Evolutionary conservation across 2,888 invertebrate genomes (phyloP).

Genomic region (Eupithecia dodoneata): DNA sequence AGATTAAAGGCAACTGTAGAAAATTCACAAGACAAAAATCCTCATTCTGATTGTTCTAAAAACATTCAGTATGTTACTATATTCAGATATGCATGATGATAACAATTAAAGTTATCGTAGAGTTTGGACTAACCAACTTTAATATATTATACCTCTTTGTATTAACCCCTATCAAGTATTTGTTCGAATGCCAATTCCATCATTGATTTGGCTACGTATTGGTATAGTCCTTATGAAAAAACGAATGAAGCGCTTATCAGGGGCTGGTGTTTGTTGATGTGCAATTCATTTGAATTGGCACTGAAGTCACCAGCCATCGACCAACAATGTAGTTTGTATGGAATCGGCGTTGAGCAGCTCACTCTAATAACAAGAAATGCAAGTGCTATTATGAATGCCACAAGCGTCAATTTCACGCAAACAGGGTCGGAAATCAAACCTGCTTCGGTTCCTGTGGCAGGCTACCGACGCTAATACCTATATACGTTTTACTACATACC

Average conservation of each 20-base stretch:
- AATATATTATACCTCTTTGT: too few species aligned
- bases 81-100: too few species aligned
- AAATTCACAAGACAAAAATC: too few species aligned
- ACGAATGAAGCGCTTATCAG: not conserved
- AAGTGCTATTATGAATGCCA: slow-evolving; percentile 31
- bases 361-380: slow-evolving; percentile 30
- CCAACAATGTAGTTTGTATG: not conserved
- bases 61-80: too few species aligned
- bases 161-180: too few species aligned
- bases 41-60: too few species aligned
- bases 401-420: slow-evolving; percentile 5
- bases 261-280: not conserved
- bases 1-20: too few species aligned
- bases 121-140: too few species aligned
- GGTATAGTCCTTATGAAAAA: not conserved
- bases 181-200: not conserved
- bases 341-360: not conserved
- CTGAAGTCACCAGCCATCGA: not conserved
- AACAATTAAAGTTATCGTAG: not conserved
- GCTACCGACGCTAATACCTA: not conserved
- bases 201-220: not conserved
- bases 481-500: not conserved
- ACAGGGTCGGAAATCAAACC: slow-evolving; percentile 15
- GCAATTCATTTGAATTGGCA: not conserved
- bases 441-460: slow-evolving; percentile 1